Percentiles rank a stretch among this genome's conserved stretches.
These are phyloP conservation scores for Ciconia boyciana DNA, from an alignment of 2,113 vertebrate species.

Conservation along the genomic window DNA sequence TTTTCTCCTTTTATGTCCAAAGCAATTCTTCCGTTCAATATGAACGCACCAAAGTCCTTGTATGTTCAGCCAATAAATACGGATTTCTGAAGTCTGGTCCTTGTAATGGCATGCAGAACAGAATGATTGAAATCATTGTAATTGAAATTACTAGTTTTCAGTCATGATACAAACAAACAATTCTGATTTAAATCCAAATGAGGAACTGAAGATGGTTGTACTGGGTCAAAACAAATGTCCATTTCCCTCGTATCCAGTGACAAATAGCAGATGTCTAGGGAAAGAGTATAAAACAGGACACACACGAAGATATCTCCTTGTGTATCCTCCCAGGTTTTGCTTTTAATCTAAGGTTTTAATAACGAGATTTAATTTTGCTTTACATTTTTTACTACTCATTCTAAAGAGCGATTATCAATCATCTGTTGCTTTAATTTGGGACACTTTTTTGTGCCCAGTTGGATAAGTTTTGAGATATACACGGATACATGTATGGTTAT, in stretches of 20 bases:
- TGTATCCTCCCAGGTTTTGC: background rate
- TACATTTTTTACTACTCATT: background rate
- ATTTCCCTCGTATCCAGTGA: background rate
- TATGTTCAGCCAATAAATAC: background rate
- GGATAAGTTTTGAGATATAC: background rate
- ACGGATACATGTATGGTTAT: background rate
- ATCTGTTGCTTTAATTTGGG: background rate
- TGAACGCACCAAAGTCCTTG: background rate
- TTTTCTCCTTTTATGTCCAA: fast-evolving
- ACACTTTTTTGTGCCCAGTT: background rate
- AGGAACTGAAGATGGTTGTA: background rate
- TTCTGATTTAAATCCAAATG: background rate
- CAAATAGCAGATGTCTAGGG: background rate
- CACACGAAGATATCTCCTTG: background rate
- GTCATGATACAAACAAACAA: background rate
- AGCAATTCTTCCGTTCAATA: background rate
- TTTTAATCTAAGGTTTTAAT: background rate
- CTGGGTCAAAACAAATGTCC: background rate
- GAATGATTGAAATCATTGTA: background rate
- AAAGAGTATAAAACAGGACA: background rate
- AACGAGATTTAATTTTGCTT: background rate
- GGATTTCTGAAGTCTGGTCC: background rate
- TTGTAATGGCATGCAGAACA: background rate
- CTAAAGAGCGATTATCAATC: background rate
- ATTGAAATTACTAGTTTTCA: background rate